Base-by-base conservation (phyloP, 2,888 invertebrate genomes). In the Ctena decussata region DNA sequence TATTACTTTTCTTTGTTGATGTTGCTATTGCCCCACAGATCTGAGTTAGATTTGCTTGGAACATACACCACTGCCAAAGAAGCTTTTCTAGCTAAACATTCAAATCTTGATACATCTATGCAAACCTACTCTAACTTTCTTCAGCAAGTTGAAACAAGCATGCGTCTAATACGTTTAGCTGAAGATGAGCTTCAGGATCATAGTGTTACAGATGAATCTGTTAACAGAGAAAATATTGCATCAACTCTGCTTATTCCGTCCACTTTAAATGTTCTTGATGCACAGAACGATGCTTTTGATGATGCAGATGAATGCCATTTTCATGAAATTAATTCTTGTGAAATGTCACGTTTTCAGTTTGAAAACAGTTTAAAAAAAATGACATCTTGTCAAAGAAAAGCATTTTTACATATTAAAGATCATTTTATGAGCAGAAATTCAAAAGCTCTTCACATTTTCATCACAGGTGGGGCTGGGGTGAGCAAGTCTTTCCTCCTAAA, bases 381-480 rank as follows among this genome's bases (percentile, higher is more conserved):
- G 41, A 80, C 80, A 71, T 18, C 15, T 49, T 72, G 37, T 35
- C 80, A 84, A 39, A 32, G 37, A 30, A 53, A 60, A 37, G 84
- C 49, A 41, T 53, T 77, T 27, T 11, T 21, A 30, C 39, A 41
- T 77, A 39, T 60, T 37, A 60, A 71, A n/a, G 6, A 39, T n/a
- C 73, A 70, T 27, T 74, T 77, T 49, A 21, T 15, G 12, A 21
- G 41, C 2, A 44, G 32, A 11, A 30, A 27, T 57, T 18, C 41
- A 32, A 24, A 32, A 6, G 70, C 75, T 39, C 60, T 83, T 21
- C 60, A 69, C 37, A 18, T 80, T 18, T 80, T 81, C 46, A 57
- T 81, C 27, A 81, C 81, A 69, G 81, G 85, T 44, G 85, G 81
- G 24, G 85, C 81, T 46, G 85, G 85, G 21, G 81, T 85, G 39